Percentiles rank a stretch among this genome's conserved stretches.
Conservation (phyloP, 2,888 invertebrate species). For the Dyspetes luteomarginatus region DNA sequence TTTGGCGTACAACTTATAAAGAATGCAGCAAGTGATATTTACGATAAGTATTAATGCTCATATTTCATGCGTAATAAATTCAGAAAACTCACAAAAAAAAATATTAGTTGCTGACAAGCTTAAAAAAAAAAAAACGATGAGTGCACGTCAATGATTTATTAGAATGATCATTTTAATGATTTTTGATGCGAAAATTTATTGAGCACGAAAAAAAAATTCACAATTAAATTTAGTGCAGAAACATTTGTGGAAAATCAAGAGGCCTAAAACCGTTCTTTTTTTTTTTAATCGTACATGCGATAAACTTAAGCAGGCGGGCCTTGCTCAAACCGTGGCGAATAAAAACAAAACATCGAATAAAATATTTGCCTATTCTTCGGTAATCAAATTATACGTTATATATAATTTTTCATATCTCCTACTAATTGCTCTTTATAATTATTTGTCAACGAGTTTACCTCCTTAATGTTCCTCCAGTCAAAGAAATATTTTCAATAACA, state of each 20-base stretch:
- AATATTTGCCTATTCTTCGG: background rate
- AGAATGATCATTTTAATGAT: background rate
- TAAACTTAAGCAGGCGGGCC: background rate
- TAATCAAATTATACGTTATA: background rate
- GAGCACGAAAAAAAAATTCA: background rate
- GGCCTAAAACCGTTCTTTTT: slow-evolving; percentile 11
- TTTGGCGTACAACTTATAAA: slow-evolving; percentile 30
- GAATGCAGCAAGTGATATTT: slow-evolving; percentile 63
- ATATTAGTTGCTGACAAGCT: slow-evolving; percentile 6
- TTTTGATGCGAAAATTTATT: background rate
- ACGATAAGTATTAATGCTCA: slow-evolving; percentile 60
- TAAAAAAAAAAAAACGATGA: background rate
- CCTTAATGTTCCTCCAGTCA: background rate
- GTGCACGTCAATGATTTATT: background rate
- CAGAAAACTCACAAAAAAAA: slow-evolving; percentile 37
- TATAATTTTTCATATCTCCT: background rate
- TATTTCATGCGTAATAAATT: slow-evolving; percentile 33
- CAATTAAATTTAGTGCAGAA: background rate
- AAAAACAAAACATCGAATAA: background rate
- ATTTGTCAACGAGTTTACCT: background rate
- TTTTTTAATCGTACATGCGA: background rate
- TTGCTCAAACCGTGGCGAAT: background rate
- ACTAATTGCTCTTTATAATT: background rate
- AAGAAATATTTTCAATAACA: slow-evolving; percentile 15
- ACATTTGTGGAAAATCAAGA: background rate